Percentiles rank a stretch among this genome's conserved stretches.
Evolutionary conservation across 2,888 invertebrate genomes (phyloP).

Genomic region (Tribolium freemani): DNA sequence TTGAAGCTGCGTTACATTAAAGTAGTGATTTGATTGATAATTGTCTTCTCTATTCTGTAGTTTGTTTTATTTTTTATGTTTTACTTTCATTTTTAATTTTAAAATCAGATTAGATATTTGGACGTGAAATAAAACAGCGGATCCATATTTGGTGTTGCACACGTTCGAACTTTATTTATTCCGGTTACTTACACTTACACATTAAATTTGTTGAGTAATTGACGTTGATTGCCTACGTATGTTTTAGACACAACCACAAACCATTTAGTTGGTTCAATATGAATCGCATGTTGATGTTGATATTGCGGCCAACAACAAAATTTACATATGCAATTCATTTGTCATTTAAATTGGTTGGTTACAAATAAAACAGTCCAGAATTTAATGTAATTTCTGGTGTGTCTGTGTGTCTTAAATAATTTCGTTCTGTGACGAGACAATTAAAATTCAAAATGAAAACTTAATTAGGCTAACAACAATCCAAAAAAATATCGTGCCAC

Average conservation of each 20-base stretch:
- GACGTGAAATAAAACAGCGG: neutral
- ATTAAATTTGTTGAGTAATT: neutral
- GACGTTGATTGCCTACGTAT: neutral
- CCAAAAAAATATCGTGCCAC: neutral
- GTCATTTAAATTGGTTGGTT: neutral
- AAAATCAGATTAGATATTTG: neutral
- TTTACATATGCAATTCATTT: neutral
- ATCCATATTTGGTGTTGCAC: neutral
- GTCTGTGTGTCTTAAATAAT: neutral
- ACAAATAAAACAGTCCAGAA: neutral
- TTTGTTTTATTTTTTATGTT: neutral
- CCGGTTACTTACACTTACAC: neutral
- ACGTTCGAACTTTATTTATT: neutral
- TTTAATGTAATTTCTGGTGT: neutral
- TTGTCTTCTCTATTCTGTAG: no score
- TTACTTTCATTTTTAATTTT: neutral
- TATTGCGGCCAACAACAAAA: neutral
- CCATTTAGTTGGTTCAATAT: neutral
- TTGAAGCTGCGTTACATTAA: no score
- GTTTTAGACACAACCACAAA: neutral
- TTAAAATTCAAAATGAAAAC: neutral
- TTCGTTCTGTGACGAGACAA: neutral
- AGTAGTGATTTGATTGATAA: no score
- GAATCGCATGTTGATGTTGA: neutral
- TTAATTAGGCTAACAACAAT: neutral